Evolutionary conservation across 2,888 invertebrate species (phyloP), one percentile per base, ranked within the genome.

Genomic region (Neuroscelio doddi): DNA sequence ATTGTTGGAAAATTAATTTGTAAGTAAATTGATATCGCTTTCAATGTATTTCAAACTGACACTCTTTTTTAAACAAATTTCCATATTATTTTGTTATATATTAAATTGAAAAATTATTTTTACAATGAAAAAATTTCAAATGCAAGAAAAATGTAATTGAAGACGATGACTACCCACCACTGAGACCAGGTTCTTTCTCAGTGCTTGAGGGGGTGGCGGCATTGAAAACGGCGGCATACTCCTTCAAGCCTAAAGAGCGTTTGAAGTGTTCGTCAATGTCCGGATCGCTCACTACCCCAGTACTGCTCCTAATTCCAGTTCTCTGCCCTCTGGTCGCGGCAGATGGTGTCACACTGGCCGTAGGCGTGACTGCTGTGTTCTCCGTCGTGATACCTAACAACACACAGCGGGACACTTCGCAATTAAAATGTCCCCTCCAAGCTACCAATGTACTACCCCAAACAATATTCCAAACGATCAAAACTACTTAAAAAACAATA

Each of bases 231-330:
- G 84, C 84, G 9, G 84, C 84, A 65, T 84, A 84, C 36, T 83
- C 80, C 61, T 93, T 90, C 73, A 92, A 91, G 56, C 96, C 96
- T 67, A 97, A 88, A 0, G 96, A 96, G 65, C 96, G 90, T 55
- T 96, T 89, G 86, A 97, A 97, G 86, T 97, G 97, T 82, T 97
- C 97, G 85, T 97, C 97, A 78, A 97, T 96, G 53, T 94, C 94
- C 8, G 94, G 94, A 85, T 96, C 96, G 85, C 94, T 81, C 10
- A 78, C 80, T 26, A 83, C 75, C 50, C 82, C 83, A 51, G 80
- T 80, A 65, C 80, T n/a, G 77, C 59, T 78, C 76, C 59, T 71
- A 65, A 55, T 61, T 39, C 57, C 66, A 14, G 57, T 62, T 46
- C 61, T 47, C 32, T 57, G 57, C 52, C 15, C 81, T 29, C 80